Base-by-base conservation (phyloP, 2,888 invertebrate species). In the Clepsis dumicolana region DNA sequence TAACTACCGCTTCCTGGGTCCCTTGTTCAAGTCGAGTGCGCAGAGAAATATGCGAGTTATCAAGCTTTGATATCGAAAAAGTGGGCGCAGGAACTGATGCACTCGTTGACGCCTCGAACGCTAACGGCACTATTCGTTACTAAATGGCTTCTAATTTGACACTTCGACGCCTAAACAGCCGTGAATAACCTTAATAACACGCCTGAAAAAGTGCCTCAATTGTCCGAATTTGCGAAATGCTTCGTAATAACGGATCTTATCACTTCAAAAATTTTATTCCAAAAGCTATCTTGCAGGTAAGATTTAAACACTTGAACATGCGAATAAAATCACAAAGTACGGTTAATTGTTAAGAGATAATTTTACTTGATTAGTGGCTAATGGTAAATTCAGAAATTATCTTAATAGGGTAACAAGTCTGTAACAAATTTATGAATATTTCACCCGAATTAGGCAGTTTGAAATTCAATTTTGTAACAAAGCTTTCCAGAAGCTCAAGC, bases 1-100 rank as follows among this genome's bases (percentile, higher is more conserved):
- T 89, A 89, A 90, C 87, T 88, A 85, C 86, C 84, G 78, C 79
- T 83, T 82, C 83, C 79, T 82, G 68, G 79, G 81, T 77, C 82
- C 87, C 88, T 84, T 85, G 88, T 87, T 87, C 84, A 82, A 81
- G 76, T 80, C 76, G 81, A 86, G 84, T 82, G 71, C 48, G 82
- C 80, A 77, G 78, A 72, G 78, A 72, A 74, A 73, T 71, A 72
- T 75, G 73, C 71, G 72, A 60, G 65, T 67, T 63, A 73, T 65
- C 64, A 70, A 60, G 65, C 63, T 41, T 57, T 24, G 41, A 64
- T 64, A 63, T 52, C 53, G 27, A 64, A 64, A 68, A 63, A 67
- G 56, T 48, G n/a, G 44, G n/a, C 25, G 25, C 14, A 56, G 53
- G 53, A 25, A 0, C 18, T 63, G 41, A 54, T 63, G 7, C 12